Base-by-base conservation (phyloP, 2,113 vertebrate genomes). In the Strix aluco region DNA sequence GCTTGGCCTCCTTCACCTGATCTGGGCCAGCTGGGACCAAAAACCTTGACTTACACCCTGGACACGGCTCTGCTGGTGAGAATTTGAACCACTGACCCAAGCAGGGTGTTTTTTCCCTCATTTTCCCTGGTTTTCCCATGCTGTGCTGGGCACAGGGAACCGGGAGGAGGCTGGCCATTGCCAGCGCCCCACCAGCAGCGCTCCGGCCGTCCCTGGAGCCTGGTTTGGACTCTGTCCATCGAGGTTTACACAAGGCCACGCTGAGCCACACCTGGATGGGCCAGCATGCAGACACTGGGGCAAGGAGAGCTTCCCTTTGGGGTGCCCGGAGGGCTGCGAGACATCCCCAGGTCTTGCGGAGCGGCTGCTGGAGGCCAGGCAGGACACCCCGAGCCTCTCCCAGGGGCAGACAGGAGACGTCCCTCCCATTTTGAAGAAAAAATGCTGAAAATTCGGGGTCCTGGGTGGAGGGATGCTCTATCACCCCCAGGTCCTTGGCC, bases 71-170 rank as follows among this genome's bases (percentile, higher is more conserved):
- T 38, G 27, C 1, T 2, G 25, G 42, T 18, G n/a, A 6, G 22
- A 15, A 8, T 34, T 29, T 15, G 30, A 67, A 15, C 18, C 0
- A 0, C 23, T 5, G 6, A 23, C 62, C 23, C 19, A 42, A 5
- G 3, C n/a, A 29, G 52, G n/a, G 29, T 6, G 10, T 7, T 73
- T 61, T 61, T 82, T 22, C 30, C 69, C 25, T 1, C 9, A 10
- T 42, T 79, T 40, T 52, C 29, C 59, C 30, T 4, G 13, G 11
- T 79, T 62, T 27, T 34, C 14, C 34, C 19, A 1, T 4, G 47
- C 36, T 61, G 29, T 9, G 15, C 27, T 32, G 40, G 26, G 21
- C 40, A 16, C 38, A 25, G 51, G 15, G 52, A 49, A 29, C 19
- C 0, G 0, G 30, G 11, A 75, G 19, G 54, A 15, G 34, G 8